Evolutionary conservation across 2,888 invertebrate genomes (phyloP).

Genomic region (Eristalis arbustorum): DNA sequence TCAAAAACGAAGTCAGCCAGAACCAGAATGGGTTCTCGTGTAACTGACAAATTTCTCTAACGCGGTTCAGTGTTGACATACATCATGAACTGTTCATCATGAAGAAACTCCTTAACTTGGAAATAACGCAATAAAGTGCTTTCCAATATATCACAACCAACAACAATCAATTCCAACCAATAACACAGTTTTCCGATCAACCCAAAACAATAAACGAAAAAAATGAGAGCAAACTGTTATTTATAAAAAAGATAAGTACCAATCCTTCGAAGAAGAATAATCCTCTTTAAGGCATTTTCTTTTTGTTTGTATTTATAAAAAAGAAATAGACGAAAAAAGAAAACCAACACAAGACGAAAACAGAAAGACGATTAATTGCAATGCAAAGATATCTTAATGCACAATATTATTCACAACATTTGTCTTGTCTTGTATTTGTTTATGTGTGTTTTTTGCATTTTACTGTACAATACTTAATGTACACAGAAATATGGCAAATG

Average conservation of each 20-base stretch:
- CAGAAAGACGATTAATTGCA: constrained; percentile 49
- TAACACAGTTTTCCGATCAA: background rate
- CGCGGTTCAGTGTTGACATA: too few species aligned
- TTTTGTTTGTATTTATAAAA: constrained; percentile 43
- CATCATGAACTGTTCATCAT: too few species aligned
- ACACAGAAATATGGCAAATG: constrained; percentile 48
- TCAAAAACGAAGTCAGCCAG: too few species aligned
- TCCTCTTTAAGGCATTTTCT: constrained; percentile 71
- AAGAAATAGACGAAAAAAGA: constrained; percentile 47
- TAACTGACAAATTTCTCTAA: too few species aligned
- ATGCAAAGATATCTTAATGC: constrained; percentile 24
- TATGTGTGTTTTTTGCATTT: constrained; percentile 11
- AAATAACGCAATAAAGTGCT: constrained; percentile 5
- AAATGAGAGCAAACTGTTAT: constrained; percentile 14
- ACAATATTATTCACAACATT: constrained; percentile 57
- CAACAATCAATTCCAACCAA: background rate
- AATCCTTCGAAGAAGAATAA: constrained; percentile 71
- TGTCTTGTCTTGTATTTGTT: constrained; percentile 17
- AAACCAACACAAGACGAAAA: constrained; percentile 52
- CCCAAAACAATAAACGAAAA: background rate
- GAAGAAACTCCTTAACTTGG: background rate
- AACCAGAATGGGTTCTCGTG: too few species aligned
- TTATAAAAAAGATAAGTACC: constrained; percentile 67
- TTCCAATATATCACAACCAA: background rate
- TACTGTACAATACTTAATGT: constrained; percentile 7